Percentiles rank a stretch among this genome's conserved stretches.
Evolutionary conservation across 2,113 vertebrate species (phyloP).

Genomic region (Engystomops pustulosus): DNA sequence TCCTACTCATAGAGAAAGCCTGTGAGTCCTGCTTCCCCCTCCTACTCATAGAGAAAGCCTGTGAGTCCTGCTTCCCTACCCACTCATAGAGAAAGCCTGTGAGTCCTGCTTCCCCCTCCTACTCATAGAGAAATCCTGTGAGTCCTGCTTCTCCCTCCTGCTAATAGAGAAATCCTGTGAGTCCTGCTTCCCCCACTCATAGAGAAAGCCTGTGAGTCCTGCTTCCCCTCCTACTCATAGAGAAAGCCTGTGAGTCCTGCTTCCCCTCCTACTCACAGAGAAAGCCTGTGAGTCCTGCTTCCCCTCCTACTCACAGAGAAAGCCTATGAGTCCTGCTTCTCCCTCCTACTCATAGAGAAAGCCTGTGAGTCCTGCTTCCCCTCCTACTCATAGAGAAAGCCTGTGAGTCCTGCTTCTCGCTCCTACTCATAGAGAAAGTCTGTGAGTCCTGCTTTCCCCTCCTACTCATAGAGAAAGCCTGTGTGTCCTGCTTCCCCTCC

Average conservation of each 20-base stretch:
- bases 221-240: not conserved
- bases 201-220: not conserved
- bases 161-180: not conserved
- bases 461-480: not conserved
- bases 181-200: not conserved
- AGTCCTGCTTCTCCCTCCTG: not conserved
- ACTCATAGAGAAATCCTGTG: not conserved
- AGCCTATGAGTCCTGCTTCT: too few species aligned
- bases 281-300: not conserved
- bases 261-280: not conserved
- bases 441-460: not conserved
- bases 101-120: too few species aligned
- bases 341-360: not conserved
- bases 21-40: not conserved
- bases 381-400: not conserved
- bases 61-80: too few species aligned
- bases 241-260: too few species aligned
- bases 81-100: too few species aligned
- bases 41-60: too few species aligned
- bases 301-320: too few species aligned
- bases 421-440: not conserved
- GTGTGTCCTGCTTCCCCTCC: too few species aligned
- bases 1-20: not conserved
- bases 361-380: not conserved
- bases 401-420: not conserved